Percentiles rank a stretch among this genome's conserved stretches.
Evolutionary conservation across 2,888 invertebrate genomes (phyloP).

Genomic region (Parasteatoda lunata): DNA sequence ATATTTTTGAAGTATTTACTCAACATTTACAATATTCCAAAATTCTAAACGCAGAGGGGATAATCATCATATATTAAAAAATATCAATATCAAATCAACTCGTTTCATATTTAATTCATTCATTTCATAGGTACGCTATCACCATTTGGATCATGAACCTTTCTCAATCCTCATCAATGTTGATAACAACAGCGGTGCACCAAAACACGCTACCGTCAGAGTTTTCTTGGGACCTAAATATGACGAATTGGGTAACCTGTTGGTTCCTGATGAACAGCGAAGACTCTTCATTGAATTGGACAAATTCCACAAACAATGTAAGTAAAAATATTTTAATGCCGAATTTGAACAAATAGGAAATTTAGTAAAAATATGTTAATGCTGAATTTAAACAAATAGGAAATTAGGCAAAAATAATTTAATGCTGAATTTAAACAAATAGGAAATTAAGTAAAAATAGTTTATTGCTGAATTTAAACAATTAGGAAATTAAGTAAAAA

Average conservation of each 20-base stretch:
- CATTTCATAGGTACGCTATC: conserved; percentile 77
- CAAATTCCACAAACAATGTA: conserved; percentile 81
- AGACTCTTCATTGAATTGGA: conserved; percentile 83
- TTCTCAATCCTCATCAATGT: conserved; percentile 79
- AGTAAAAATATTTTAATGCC: conserved; percentile 72
- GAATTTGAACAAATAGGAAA: not conserved
- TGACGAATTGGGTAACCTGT: conserved; percentile 81
- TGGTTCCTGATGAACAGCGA: conserved; percentile 80
- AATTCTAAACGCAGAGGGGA: too few species aligned
- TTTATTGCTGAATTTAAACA: not conserved
- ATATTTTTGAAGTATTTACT: too few species aligned
- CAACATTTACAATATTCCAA: too few species aligned
- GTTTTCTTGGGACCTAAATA: conserved; percentile 82
- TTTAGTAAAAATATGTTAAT: not conserved
- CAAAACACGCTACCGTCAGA: conserved; percentile 80
- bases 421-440: not conserved
- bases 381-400: not conserved
- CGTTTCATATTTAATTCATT: not conserved
- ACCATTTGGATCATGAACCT: conserved; percentile 84
- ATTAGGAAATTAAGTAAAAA: not conserved
- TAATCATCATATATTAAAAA: too few species aligned
- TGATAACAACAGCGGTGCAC: conserved; percentile 73
- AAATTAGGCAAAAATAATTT: not conserved
- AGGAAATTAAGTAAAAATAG: not conserved
- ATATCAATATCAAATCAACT: too few species aligned